Evolutionary conservation across 2,797 vertebrate species (phyloP), one percentile per base, ranked within the genome.

Genomic region (Chromis chromis): DNA sequence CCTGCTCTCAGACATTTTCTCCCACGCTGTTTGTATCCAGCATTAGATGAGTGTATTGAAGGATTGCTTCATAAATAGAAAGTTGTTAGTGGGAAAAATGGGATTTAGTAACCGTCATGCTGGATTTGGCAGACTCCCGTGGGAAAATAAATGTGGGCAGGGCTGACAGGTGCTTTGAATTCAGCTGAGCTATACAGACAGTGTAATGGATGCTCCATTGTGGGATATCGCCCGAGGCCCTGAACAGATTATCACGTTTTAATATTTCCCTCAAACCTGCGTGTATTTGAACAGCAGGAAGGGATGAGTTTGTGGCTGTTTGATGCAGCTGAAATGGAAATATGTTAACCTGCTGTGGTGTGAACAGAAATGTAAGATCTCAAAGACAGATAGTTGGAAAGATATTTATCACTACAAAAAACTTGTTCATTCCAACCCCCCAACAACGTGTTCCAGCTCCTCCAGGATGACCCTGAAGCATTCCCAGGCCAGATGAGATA

Each of bases 61-160:
- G 48, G 64, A 83, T 78, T 82, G 66, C 66, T 64, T 71, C 78
- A 86, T 49, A 59, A 61, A 25, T 13, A 78, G 76, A 87, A 85
- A 68, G 81, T 46, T 17, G 66, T 76, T 74, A n/a, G 70, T 49
- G 64, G 75, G 76, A 79, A 70, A 79, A 49, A 44, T 22, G 0
- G 78, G 87, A 76, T 79, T 82, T 74, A 73, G 59, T 24, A 78
- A 73, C 76, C 2, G 70, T 74, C 78, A 52, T 24, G 57, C 73
- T 61, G 85, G 87, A 85, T 87, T 78, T 74, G n/a, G 22, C 31
- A 2, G 24, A 56, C 33, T 91, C 87, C 82, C 88, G n/a, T 89
- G 91, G 87, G 91, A 91, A 91, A 88, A 74, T 61, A 50, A 76
- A 70, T 49, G 69, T 81, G 79, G 84, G 88, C 16, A 4, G 70